Base-by-base conservation (phyloP, 2,113 vertebrate genomes). In the Centropristis striata region DNA sequence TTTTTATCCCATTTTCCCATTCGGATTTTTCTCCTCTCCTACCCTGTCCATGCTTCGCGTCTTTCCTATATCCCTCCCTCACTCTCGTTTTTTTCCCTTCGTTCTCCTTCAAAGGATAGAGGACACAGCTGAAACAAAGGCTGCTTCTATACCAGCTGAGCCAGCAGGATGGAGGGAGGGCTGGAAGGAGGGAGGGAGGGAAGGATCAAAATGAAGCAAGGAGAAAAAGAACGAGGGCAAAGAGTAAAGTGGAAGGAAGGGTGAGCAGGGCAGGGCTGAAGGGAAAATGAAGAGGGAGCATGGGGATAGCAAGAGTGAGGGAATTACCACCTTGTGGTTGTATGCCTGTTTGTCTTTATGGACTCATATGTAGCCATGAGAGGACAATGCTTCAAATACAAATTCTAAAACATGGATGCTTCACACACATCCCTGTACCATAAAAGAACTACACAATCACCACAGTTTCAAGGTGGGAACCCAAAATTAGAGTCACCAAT, bases 91-190 rank as follows among this genome's bases (percentile, higher is more conserved):
- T 20, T 47, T 61, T 16, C 2, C 6, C 85, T 81, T 87, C 79
- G 80, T 68, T 60, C 78, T 76, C 78, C 86, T 83, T 89, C 78
- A 90, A 90, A 89, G 90, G 79, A 72, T 60, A 77, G 88, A 85
- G 90, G 89, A 75, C 79, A 69, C 53, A 8, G 79, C 77, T 74
- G 81, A 88, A 88, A 93, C 91, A 93, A 90, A 92, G 91, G 71
- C 75, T 32, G 87, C 86, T 82, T 90, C 83, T 92, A 64, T 91
- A 88, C 61, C 68, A 85, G 87, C 91, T 90, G 90, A 92, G 91
- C 72, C 85, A 91, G 91, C 86, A 91, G 84, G 90, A 80, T 16
- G 75, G 75, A 80, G 78, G 50, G 83, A 80, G 61, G 57, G 66
- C 61, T 53, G 61, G 75, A 73, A 28, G 55, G 79, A 57, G 14